Conservation (phyloP, 1,140 invertebrate species). For the Penaeus vannamei region DNA sequence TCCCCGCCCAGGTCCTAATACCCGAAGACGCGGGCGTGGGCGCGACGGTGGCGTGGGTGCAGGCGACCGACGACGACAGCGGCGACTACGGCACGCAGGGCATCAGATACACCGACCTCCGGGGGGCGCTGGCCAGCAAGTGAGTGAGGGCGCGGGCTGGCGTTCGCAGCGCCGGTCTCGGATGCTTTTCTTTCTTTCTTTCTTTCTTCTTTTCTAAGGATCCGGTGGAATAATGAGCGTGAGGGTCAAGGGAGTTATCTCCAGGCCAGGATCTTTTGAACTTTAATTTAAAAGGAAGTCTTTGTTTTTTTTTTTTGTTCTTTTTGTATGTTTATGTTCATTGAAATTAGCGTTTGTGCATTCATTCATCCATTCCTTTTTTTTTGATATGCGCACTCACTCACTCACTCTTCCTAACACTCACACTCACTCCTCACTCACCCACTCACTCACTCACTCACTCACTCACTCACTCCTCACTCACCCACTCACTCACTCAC, state of each 20-base stretch:
- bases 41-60: conserved; percentile 85
- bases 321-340: too few relatives aligned
- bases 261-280: neutral
- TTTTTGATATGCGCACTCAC: too few relatives aligned
- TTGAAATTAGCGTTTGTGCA: too few relatives aligned
- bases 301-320: neutral
- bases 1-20: conserved; percentile 70
- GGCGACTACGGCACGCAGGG: conserved; percentile 88
- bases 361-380: too few relatives aligned
- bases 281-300: neutral
- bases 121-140: conserved; percentile 86
- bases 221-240: neutral
- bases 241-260: neutral
- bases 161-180: too few relatives aligned
- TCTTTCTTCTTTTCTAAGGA: neutral
- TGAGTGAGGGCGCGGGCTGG: conserved; percentile 74
- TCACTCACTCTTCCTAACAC: too few relatives aligned
- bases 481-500: neutral
- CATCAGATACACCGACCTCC: conserved; percentile 87
- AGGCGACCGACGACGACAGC: conserved; percentile 88
- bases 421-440: neutral
- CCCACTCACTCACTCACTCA: neutral
- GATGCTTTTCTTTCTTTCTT: neutral
- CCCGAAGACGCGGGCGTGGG: conserved; percentile 87
- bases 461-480: neutral